A percentile compares a stretch with the other conserved stretches of the same genome.
Evolutionary conservation across 2,888 invertebrate genomes (phyloP).

Genomic region (Parnassius mnemosyne): DNA sequence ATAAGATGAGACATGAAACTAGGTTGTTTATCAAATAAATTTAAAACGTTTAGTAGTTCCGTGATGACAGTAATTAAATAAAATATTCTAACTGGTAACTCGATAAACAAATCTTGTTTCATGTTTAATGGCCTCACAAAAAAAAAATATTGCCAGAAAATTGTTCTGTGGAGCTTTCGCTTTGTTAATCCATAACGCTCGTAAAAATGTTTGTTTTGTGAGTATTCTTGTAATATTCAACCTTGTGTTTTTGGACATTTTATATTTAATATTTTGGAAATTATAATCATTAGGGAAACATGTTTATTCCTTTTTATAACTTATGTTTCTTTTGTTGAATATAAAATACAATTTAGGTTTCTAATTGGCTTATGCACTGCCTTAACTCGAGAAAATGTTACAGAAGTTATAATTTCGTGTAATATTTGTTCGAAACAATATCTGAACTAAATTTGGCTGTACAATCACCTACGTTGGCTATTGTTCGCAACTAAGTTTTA

Average conservation of each 20-base stretch:
- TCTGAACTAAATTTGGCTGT: conserved; percentile 19
- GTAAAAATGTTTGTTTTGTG: conserved; percentile 19
- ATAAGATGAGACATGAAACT: no score
- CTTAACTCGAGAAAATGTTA: no score
- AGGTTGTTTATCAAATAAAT: no score
- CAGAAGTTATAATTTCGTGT: no score
- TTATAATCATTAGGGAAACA: no score
- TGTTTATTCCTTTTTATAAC: no score
- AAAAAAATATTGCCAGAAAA: conserved; percentile 9
- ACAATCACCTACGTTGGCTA: conserved; percentile 20
- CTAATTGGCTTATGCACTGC: no score
- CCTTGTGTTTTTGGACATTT: conserved; percentile 9
- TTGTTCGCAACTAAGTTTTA: conserved; percentile 7
- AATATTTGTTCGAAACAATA: conserved; percentile 18
- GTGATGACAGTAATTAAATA: conserved; percentile 7
- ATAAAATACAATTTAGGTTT: no score
- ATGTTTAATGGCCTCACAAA: conserved; percentile 2
- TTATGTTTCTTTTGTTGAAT: no score
- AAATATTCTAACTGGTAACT: conserved; percentile 8
- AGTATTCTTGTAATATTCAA: conserved; percentile 14
- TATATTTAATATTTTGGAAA: neutral
- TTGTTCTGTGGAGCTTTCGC: conserved; percentile 8
- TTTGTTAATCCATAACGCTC: conserved; percentile 21
- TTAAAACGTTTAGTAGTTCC: no score
- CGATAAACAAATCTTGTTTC: conserved; percentile 15